phyloP scores from a whole-genome alignment of 1,140 invertebrate genomes.

The Homarus americanus region DNA sequence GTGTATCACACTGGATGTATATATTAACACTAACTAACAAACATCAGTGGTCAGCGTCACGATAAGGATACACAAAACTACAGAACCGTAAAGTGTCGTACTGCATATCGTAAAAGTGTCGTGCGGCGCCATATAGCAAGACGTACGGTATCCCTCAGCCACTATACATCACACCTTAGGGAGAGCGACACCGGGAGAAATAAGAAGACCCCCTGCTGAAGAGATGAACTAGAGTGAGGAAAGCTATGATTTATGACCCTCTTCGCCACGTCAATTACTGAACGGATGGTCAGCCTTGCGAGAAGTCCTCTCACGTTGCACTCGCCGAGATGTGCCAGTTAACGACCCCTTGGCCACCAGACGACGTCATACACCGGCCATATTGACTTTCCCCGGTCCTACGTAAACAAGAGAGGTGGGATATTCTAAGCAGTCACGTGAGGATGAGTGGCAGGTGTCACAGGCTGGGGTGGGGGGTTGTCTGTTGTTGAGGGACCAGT shows the following conservation, averaged over 20 bases:
- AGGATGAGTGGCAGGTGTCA: background rate
- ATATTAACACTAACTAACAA: no score
- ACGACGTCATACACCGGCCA: background rate
- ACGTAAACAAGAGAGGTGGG: background rate
- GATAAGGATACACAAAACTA: no score
- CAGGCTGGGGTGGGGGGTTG: background rate
- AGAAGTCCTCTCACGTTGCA: background rate
- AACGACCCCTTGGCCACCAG: background rate
- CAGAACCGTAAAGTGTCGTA: no score
- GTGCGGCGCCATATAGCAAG: background rate
- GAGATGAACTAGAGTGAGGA: background rate
- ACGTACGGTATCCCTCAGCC: background rate
- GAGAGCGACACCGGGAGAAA: background rate
- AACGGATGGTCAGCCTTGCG: background rate
- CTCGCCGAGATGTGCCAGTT: background rate
- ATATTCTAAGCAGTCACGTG: background rate
- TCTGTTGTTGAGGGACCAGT: no score
- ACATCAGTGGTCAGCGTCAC: no score
- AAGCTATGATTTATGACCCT: background rate
- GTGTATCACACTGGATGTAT: no score
- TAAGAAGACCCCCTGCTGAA: background rate
- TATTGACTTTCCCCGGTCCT: background rate
- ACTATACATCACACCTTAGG: background rate
- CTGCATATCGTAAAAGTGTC: background rate
- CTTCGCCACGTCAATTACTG: conserved; percentile 1